These are phyloP conservation scores for Microcebus jonahi DNA, from an alignment of 2,113 vertebrate genomes.

Conservation along the genomic window DNA sequence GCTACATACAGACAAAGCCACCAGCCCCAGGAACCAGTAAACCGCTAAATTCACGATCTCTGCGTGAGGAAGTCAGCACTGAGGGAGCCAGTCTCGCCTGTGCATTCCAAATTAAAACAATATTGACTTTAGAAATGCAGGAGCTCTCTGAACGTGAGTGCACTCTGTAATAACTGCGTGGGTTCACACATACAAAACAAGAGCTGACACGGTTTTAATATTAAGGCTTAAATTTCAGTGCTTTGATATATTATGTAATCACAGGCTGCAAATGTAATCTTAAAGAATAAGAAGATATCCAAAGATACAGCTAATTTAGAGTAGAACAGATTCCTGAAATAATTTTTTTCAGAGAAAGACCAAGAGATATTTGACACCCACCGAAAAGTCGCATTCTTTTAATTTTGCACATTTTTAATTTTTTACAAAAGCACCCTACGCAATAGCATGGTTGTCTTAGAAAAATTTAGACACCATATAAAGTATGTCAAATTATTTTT, in stretches of 20 bases:
- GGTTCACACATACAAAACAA: background rate
- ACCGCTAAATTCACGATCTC: fast-evolving
- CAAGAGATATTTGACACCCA: background rate
- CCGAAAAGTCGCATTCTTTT: slow-evolving; percentile 3
- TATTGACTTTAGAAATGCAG: background rate
- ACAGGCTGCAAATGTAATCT: background rate
- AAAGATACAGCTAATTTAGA: background rate
- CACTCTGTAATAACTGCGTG: background rate
- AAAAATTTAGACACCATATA: background rate
- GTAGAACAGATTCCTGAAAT: background rate
- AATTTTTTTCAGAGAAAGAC: background rate
- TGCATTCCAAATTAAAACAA: background rate
- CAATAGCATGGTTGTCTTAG: background rate
- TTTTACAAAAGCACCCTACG: background rate
- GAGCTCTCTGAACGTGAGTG: background rate
- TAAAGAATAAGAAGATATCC: background rate
- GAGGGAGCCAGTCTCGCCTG: no score
- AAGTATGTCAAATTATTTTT: background rate
- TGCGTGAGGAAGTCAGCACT: background rate
- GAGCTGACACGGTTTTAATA: background rate
- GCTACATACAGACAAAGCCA: background rate
- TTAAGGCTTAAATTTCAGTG: background rate
- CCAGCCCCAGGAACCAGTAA: background rate
- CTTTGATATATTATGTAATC: background rate
- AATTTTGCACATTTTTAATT: background rate